These are phyloP conservation scores for Heteromormyrus szaboi DNA, from an alignment of 2,797 vertebrate genomes.

Conservation along the genomic window DNA sequence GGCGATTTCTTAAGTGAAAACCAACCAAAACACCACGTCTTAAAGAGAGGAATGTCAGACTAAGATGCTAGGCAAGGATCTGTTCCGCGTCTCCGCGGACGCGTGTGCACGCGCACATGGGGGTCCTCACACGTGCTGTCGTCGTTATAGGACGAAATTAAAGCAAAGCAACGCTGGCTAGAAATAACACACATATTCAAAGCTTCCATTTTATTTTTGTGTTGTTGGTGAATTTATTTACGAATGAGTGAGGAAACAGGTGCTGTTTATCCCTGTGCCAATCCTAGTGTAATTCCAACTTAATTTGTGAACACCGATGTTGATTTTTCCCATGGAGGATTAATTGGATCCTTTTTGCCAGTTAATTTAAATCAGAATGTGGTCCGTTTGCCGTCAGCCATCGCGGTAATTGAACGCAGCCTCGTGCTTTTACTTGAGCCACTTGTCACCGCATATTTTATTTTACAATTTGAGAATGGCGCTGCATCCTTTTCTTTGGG, in stretches of 20 bases:
- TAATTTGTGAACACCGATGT: slow-evolving; percentile 7
- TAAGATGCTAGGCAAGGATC: slow-evolving; percentile 32
- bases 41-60: slow-evolving; percentile 51
- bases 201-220: neutral
- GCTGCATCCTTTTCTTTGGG: neutral
- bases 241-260: neutral
- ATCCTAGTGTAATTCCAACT: neutral
- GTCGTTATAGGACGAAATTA: neutral
- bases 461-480: neutral
- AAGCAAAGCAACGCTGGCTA: neutral
- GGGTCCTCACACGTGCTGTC: neutral
- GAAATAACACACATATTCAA: neutral
- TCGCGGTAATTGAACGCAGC: neutral
- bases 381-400: neutral
- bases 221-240: neutral
- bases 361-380: slow-evolving; percentile 17
- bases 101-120: neutral
- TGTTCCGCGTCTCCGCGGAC: neutral
- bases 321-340: slow-evolving; percentile 22
- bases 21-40: slow-evolving; percentile 62
- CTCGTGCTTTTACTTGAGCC: neutral
- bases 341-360: slow-evolving; percentile 19
- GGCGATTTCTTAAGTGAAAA: slow-evolving; percentile 48
- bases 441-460: neutral
- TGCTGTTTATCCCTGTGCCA: neutral